Conservation (phyloP, 2,797 vertebrate genomes). For the Amphiprion clarkii region DNA sequence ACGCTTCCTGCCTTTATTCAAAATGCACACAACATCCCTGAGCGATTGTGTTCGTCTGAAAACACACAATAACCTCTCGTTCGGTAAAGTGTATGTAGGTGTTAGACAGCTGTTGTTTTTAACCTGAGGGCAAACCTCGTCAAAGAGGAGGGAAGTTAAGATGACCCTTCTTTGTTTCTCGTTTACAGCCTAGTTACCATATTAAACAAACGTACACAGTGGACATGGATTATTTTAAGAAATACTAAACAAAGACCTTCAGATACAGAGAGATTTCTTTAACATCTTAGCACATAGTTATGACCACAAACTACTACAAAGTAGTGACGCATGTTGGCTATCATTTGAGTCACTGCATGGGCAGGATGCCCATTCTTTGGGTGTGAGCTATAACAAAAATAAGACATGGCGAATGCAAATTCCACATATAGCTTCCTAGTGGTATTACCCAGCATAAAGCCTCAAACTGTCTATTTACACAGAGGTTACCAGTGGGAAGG, state of each 20-base stretch:
- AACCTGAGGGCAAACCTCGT: conserved; percentile 67
- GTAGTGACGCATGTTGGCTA: conserved; percentile 20
- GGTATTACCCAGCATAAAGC: conserved; percentile 46
- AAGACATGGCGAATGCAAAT: conserved; percentile 55
- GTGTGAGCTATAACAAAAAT: conserved; percentile 42
- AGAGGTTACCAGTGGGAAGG: conserved; percentile 58
- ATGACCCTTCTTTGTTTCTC: conserved; percentile 65
- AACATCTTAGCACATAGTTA: conserved; percentile 1
- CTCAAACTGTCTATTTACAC: conserved; percentile 60
- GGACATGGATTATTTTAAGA: conserved; percentile 11
- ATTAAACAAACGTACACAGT: conserved; percentile 2
- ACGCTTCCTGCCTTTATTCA: conserved; percentile 38
- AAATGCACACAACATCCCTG: conserved; percentile 25
- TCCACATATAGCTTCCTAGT: conserved; percentile 25
- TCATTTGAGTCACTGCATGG: conserved; percentile 44
- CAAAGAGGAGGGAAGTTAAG: conserved; percentile 63
- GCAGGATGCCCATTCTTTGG: conserved; percentile 31
- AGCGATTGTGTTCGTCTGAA: conserved; percentile 33
- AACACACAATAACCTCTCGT: conserved; percentile 54
- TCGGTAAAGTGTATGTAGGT: conserved; percentile 63
- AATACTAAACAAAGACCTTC: conserved; percentile 4
- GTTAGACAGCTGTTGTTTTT: conserved; percentile 77
- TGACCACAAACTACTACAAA: conserved; percentile 28
- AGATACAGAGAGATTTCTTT: not conserved
- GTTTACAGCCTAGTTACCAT: conserved; percentile 43